Base-by-base conservation (phyloP, 2,113 vertebrate genomes). In the Perognathus longimembris region DNA sequence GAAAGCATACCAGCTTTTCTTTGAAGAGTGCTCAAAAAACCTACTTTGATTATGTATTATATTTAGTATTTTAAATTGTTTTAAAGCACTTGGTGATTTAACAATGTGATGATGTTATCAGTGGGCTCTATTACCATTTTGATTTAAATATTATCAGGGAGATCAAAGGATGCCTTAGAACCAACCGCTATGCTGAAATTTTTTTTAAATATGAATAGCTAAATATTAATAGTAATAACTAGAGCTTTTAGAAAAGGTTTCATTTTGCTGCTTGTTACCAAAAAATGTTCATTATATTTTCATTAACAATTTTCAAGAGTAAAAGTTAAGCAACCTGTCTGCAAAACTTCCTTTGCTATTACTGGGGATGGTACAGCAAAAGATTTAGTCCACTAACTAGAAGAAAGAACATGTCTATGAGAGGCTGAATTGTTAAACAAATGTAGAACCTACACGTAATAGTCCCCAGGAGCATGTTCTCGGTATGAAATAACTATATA, bases 201-300 rank as follows among this genome's bases (percentile, higher is more conserved):
- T 80, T 67, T 76, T 32, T 64, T 12, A 54, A 54, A 54, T 54
- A 54, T 54, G 50, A 54, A 54, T 54, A 40, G 85, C 40, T 88
- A 91, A 83, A 85, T 57, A 80, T n/a, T 81, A 85, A 42, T 28
- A 59, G 26, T 45, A 92, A 77, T 71, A 85, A 64, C 10, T 64
- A 50, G 36, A 45, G 20, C 40, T 82, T 34, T 28, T 9, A 74
- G 59, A 36, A 11, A 90, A 34, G 14, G 6, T 63, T 86, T 8
- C 4, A 67, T 42, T 83, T 81, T 74, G 18, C 38, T 22, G 50
- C 79, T 78, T 85, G 21, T 73, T 42, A 90, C 70, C 50, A 24
- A 66, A 71, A 78, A 63, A 28, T 83, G 6, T 86, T 73, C 73
- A 32, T 36, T 67, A 73, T 14, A 36, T 75, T 74, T 78, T 73